Evolutionary conservation across 2,888 invertebrate genomes (phyloP).

Genomic region (Hypercompe scribonia): DNA sequence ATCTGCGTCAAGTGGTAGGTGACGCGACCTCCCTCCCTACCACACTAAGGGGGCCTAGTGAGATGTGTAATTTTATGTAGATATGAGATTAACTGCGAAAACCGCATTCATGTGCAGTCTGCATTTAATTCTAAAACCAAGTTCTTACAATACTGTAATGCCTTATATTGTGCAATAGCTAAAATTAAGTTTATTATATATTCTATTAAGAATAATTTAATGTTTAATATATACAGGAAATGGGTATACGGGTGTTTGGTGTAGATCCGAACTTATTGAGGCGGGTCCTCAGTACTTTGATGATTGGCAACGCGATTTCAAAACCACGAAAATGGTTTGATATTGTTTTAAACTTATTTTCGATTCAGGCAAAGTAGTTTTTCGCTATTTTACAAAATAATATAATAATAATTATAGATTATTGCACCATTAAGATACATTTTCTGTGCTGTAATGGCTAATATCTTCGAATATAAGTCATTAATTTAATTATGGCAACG

Average conservation of each 20-base stretch:
- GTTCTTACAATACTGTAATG: not conserved
- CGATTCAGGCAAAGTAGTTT: too few species aligned
- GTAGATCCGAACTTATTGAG: conserved; percentile 26
- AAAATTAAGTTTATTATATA: not conserved
- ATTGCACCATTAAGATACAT: too few species aligned
- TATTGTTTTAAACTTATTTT: not conserved
- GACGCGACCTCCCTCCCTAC: too few species aligned
- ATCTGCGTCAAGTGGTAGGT: too few species aligned
- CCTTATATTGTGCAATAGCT: not conserved
- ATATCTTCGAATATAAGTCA: too few species aligned
- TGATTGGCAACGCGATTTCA: not conserved
- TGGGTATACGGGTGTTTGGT: conserved; percentile 35
- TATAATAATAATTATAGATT: too few species aligned
- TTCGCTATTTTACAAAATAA: too few species aligned
- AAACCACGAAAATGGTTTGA: not conserved
- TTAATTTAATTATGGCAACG: too few species aligned
- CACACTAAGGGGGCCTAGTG: too few species aligned
- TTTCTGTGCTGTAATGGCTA: too few species aligned
- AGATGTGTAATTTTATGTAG: too few species aligned
- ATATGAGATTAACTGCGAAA: not conserved
- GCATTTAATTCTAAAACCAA: not conserved
- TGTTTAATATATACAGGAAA: conserved; percentile 52
- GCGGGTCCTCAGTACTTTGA: conserved; percentile 11
- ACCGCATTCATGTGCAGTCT: not conserved
- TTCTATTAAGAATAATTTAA: conserved; percentile 31